Percentiles rank a stretch among this genome's conserved stretches.
Evolutionary conservation across 2,797 vertebrate genomes (phyloP).

Genomic region (Selene dorsalis): DNA sequence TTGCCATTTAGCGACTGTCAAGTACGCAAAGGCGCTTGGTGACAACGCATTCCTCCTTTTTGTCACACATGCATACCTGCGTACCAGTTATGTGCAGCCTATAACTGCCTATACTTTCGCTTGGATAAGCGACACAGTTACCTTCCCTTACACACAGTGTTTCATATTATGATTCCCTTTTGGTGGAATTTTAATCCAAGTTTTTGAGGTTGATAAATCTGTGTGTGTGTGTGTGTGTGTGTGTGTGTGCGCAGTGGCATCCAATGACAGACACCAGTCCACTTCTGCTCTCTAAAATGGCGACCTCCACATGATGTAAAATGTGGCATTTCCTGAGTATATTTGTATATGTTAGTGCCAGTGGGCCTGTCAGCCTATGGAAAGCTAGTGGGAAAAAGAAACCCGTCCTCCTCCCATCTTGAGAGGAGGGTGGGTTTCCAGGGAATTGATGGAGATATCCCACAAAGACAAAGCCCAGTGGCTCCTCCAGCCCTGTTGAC

Average conservation of each 20-base stretch:
- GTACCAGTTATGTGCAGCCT: too few species aligned
- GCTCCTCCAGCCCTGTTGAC: constrained; percentile 75
- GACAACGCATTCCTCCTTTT: too few species aligned
- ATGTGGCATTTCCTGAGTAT: constrained; percentile 80
- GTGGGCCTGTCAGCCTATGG: constrained; percentile 56
- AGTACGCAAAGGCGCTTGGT: too few species aligned
- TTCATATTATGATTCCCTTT: constrained; percentile 71
- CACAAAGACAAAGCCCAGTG: constrained; percentile 83
- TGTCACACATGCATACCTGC: too few species aligned
- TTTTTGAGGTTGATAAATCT: constrained; percentile 66
- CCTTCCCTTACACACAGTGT: constrained; percentile 58
- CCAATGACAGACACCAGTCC: constrained; percentile 5
- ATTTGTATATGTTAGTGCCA: constrained; percentile 71
- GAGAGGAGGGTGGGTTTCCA: constrained; percentile 9
- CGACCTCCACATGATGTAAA: constrained; percentile 61
- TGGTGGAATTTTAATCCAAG: constrained; percentile 68
- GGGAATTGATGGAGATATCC: constrained; percentile 80
- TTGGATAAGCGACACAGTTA: too few species aligned
- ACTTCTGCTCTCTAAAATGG: constrained; percentile 62
- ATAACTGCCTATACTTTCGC: too few species aligned
- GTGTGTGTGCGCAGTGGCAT: background rate
- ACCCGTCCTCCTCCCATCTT: constrained; percentile 38
- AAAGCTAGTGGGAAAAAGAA: constrained; percentile 39
- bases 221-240: too few species aligned
- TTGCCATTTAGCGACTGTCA: too few species aligned